Evolutionary conservation across 2,888 invertebrate genomes (phyloP), one percentile per base, ranked within the genome.

Genomic region (Loripinus fragilis): DNA sequence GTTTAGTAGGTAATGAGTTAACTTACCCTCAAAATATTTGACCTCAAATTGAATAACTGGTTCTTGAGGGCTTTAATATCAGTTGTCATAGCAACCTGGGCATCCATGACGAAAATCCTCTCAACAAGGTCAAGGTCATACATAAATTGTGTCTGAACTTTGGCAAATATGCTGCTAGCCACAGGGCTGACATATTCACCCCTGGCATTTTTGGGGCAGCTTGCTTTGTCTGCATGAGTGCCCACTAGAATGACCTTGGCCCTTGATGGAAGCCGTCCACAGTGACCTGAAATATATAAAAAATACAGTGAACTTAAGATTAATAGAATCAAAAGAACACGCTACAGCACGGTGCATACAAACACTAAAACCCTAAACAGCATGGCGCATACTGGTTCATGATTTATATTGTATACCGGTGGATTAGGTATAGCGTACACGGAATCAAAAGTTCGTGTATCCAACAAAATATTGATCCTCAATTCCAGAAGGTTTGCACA

Each of bases 31-130:
- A 83, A 72, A 38, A 80, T 80, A 33, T 72, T 60, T 41, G 94
- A 93, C 90, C 95, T 95, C 69, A 95, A 92, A 41, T 94, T 94
- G 42, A 93, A 90, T 50, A 96, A 91, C 80, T 95, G 94, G 20
- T 94, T 92, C 89, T 95, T 95, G 71, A 96, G 92, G 76, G 95
- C 94, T 91, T 95, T 95, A 90, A 96, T 94, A 50, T 95, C 95
- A 66, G 94, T 93, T n/a, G 95, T 95, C 74, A 95, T 95, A 35
- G 95, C 95, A 65, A 95, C 95, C 81, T 95, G 95, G 45, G 95
- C 94, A 90, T 96, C 96, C 92, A 96, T 91, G 35, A 96, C 94
- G 82, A 95, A 94, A 12, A 95, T 85, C 20, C 90, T 94, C 41
- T 95, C 94, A 87, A 95, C 94, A 71, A 96, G 94, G 88, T 95